A percentile compares a stretch with the other conserved stretches of the same genome.
Evolutionary conservation across 2,888 invertebrate species (phyloP).

Genomic region (Drosophila cracens): DNA sequence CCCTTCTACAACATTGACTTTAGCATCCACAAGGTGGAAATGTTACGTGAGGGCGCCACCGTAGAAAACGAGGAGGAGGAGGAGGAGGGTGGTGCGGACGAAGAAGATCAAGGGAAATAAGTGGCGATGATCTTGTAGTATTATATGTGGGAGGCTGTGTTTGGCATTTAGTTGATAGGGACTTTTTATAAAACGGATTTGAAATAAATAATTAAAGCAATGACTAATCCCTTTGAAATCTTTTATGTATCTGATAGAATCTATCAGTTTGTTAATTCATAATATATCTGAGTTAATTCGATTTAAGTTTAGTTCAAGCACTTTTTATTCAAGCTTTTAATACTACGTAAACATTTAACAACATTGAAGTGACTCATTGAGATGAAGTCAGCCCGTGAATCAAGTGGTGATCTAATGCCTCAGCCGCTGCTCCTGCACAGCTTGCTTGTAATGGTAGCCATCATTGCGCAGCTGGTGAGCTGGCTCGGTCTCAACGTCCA

Average conservation of each 20-base stretch:
- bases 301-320: not conserved
- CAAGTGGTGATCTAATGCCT: conserved; percentile 51
- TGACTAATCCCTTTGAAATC: not conserved
- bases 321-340: conserved; percentile 49
- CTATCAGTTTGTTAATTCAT: not conserved
- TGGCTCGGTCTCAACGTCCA: conserved; percentile 57
- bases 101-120: conserved; percentile 8
- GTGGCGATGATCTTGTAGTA: not conserved
- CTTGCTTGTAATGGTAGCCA: conserved; percentile 75
- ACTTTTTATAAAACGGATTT: conserved; percentile 26
- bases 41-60: conserved; percentile 66
- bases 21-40: conserved; percentile 85
- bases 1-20: conserved; percentile 87
- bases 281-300: not conserved
- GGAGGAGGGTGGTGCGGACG: conserved; percentile 53
- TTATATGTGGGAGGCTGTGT: conserved; percentile 18
- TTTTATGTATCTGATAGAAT: not conserved
- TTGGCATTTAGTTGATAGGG: conserved; percentile 14
- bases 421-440: conserved; percentile 59
- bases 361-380: conserved; percentile 28
- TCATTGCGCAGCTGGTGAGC: conserved; percentile 69
- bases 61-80: conserved; percentile 67
- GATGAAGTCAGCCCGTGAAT: conserved; percentile 21
- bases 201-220: conserved; percentile 21
- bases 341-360: conserved; percentile 64